A percentile compares a stretch with the other conserved stretches of the same genome.
phyloP scores from a whole-genome alignment of 30 jellyfish, hydroid and myxozoan species.

The Aurelia coerulea region DNA sequence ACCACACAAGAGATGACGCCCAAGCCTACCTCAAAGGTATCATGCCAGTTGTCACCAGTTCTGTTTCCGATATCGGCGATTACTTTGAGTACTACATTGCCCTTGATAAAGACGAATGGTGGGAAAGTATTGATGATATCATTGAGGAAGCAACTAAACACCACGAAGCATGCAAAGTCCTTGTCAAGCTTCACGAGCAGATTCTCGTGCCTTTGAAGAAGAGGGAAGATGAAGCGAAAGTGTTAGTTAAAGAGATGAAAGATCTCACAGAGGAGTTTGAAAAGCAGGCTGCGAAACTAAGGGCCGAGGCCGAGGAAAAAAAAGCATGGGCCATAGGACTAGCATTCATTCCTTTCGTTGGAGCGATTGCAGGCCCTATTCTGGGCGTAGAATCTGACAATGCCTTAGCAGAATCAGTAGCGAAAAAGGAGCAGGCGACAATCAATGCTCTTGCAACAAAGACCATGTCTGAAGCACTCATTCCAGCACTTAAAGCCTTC shows the following conservation, averaged over 20 bases:
- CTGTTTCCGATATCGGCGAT: slow-evolving; percentile 22
- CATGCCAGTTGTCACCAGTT: slow-evolving; percentile 40
- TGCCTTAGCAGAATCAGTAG: background rate
- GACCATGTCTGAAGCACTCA: background rate
- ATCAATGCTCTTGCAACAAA: background rate
- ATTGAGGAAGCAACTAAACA: slow-evolving; percentile 29
- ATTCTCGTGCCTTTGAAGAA: slow-evolving; percentile 18
- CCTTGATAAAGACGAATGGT: slow-evolving; percentile 46
- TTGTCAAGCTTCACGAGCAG: slow-evolving; percentile 45
- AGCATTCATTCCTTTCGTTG: slow-evolving; percentile 41
- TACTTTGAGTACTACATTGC: slow-evolving; percentile 40
- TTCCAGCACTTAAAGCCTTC: slow-evolving; percentile 35
- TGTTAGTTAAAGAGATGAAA: slow-evolving; percentile 26
- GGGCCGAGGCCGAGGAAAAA: background rate
- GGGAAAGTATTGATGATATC: slow-evolving; percentile 36
- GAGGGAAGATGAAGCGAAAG: slow-evolving; percentile 42
- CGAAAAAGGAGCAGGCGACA: background rate
- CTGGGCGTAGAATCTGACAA: background rate
- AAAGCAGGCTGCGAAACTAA: slow-evolving; percentile 16
- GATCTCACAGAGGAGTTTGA: slow-evolving; percentile 29
- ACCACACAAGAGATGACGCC: slow-evolving; percentile 51
- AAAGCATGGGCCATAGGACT: slow-evolving; percentile 54
- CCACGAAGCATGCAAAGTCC: slow-evolving; percentile 44
- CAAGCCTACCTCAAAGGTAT: slow-evolving; percentile 36
- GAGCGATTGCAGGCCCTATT: slow-evolving; percentile 24